These are phyloP conservation scores for Mylabris sibirica DNA, from an alignment of 2,888 invertebrate species.

Conservation along the genomic window DNA sequence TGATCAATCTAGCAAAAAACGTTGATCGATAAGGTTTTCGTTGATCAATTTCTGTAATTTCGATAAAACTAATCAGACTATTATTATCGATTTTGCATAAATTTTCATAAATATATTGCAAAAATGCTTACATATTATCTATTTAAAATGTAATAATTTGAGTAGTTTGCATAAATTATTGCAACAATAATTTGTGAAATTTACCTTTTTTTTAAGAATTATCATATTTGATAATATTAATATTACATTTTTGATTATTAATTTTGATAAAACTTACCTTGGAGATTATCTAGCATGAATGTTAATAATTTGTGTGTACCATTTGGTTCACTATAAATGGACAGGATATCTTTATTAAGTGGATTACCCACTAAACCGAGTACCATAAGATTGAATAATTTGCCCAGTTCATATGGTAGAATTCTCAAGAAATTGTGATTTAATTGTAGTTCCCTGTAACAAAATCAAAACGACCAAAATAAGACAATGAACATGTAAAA, in stretches of 20 bases:
- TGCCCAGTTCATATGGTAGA: slow-evolving; percentile 96
- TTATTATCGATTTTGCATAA: neutral
- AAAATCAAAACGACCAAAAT: neutral
- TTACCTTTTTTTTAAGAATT: neutral
- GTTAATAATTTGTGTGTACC: slow-evolving; percentile 94
- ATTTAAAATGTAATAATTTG: neutral
- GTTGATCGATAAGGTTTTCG: neutral
- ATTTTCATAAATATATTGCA: neutral
- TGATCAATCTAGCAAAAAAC: neutral
- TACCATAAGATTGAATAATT: slow-evolving; percentile 94
- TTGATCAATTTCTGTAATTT: neutral
- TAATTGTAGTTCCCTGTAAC: slow-evolving; percentile 87
- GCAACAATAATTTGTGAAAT: neutral
- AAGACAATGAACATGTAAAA: neutral
- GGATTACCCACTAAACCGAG: slow-evolving; percentile 95
- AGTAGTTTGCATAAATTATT: neutral
- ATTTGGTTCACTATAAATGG: slow-evolving; percentile 90
- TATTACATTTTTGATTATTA: neutral
- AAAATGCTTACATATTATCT: neutral
- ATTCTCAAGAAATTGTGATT: slow-evolving; percentile 94
- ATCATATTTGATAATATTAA: neutral
- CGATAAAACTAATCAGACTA: neutral
- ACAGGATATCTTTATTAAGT: slow-evolving; percentile 89
- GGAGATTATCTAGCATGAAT: slow-evolving; percentile 94
- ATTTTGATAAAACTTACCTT: slow-evolving; percentile 73